Evolutionary conservation across 2,888 invertebrate genomes (phyloP).

Genomic region (Folsomia candida): DNA sequence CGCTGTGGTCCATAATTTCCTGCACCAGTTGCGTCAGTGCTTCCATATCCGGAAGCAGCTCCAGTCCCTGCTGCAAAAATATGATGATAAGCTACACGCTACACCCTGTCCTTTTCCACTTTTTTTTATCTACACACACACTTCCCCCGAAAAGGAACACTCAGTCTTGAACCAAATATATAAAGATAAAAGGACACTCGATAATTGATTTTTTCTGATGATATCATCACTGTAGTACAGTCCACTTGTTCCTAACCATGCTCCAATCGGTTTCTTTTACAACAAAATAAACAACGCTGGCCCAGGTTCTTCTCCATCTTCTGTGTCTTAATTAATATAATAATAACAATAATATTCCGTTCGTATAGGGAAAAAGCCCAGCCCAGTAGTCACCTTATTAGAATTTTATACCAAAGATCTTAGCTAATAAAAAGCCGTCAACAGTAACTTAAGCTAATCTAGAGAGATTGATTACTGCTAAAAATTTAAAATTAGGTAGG

Average conservation of each 20-base stretch:
- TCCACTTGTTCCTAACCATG: constrained; percentile 9
- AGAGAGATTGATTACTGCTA: constrained; percentile 10
- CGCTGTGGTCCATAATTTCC: constrained; percentile 57
- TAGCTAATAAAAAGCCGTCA: not conserved
- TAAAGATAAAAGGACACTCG: not conserved
- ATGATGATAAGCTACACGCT: constrained; percentile 21
- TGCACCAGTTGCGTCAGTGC: constrained; percentile 47
- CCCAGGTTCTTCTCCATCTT: not conserved
- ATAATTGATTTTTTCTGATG: constrained; percentile 1
- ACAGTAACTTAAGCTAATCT: constrained; percentile 15
- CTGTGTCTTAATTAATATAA: not conserved
- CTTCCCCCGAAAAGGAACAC: constrained; percentile 13
- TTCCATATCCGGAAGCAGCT: constrained; percentile 51
- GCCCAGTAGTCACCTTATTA: constrained; percentile 17
- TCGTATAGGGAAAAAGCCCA: constrained; percentile 18
- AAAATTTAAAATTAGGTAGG: constrained; percentile 7
- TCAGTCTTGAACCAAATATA: constrained; percentile 22
- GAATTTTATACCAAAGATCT: constrained; percentile 8
- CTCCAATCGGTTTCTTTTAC: not conserved
- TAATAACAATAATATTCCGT: too few species aligned
- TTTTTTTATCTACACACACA: constrained; percentile 4
- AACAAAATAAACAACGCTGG: not conserved
- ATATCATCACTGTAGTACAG: constrained; percentile 9
- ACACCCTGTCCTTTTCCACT: constrained; percentile 1
- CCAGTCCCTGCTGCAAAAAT: constrained; percentile 40